These are phyloP conservation scores for Chaunax sp. DNA, from an alignment of 2,797 vertebrate genomes.

Conservation along the genomic window DNA sequence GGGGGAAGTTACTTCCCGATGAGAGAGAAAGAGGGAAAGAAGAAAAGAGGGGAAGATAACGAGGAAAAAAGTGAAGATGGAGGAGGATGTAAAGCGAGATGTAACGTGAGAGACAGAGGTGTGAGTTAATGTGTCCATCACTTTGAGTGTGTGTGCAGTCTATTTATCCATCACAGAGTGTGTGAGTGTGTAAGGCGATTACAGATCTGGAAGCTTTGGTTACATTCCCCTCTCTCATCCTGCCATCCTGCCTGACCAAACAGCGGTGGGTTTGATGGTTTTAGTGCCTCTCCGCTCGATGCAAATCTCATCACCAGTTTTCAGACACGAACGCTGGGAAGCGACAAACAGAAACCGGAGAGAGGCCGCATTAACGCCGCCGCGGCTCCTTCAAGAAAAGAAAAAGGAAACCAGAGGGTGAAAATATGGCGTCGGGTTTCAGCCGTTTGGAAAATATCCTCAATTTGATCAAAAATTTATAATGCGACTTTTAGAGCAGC, in stretches of 20 bases:
- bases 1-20: slow-evolving; percentile 34
- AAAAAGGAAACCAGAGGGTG: slow-evolving; percentile 94
- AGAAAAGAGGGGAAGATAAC: background rate
- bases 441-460: slow-evolving; percentile 92
- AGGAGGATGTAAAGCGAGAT: slow-evolving; percentile 47
- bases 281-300: slow-evolving; percentile 92
- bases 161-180: slow-evolving; percentile 55
- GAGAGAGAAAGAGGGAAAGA: background rate
- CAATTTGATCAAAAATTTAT: slow-evolving; percentile 98
- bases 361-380: slow-evolving; percentile 85
- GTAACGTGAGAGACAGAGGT: slow-evolving; percentile 73
- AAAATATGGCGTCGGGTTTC: slow-evolving; percentile 97
- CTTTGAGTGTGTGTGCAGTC: slow-evolving; percentile 54
- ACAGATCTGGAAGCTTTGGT: slow-evolving; percentile 86
- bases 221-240: slow-evolving; percentile 86
- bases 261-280: slow-evolving; percentile 90
- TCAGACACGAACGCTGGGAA: slow-evolving; percentile 90
- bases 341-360: slow-evolving; percentile 94
- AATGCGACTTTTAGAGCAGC: slow-evolving; percentile 93
- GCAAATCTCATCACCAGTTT: slow-evolving; percentile 95
- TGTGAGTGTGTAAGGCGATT: slow-evolving; percentile 83
- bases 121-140: slow-evolving; percentile 75
- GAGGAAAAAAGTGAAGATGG: slow-evolving; percentile 5
- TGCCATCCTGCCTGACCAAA: slow-evolving; percentile 82
- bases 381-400: slow-evolving; percentile 88